Percentiles rank a stretch among this genome's conserved stretches.
phyloP scores from a whole-genome alignment of 2,888 invertebrate genomes.

The Tiphia femorata region DNA sequence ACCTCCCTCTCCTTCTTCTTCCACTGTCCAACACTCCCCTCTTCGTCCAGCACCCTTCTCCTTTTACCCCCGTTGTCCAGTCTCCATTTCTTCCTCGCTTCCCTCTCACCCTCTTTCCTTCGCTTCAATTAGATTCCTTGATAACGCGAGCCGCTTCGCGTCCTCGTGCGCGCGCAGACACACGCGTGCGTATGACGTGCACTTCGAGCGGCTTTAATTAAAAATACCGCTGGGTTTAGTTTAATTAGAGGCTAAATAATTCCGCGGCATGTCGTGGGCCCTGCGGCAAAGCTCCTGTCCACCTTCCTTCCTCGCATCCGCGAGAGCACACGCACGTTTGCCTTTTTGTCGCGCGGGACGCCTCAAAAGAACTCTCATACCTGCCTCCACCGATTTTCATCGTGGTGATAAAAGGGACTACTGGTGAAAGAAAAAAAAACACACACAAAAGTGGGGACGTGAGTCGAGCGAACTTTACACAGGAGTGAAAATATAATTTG shows the following conservation, averaged over 20 bases:
- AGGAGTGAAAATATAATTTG: too few relatives aligned
- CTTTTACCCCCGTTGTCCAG: too few relatives aligned
- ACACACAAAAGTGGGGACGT: too few relatives aligned
- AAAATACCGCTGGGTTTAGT: slow-evolving; percentile 30
- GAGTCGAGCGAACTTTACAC: too few relatives aligned
- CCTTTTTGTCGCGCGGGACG: neutral
- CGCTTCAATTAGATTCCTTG: slow-evolving; percentile 43
- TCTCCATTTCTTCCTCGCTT: neutral
- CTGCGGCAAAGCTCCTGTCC: neutral
- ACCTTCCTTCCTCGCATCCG: neutral
- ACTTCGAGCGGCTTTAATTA: slow-evolving; percentile 39
- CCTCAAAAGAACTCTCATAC: too few relatives aligned
- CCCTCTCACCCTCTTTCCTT: slow-evolving; percentile 2
- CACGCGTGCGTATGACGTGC: slow-evolving; percentile 31
- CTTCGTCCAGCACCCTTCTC: too few relatives aligned
- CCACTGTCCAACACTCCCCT: slow-evolving; percentile 8
- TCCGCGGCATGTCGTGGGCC: neutral
- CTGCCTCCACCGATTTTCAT: too few relatives aligned
- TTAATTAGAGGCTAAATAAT: slow-evolving; percentile 29
- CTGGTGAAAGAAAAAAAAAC: too few relatives aligned
- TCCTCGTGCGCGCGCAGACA: slow-evolving; percentile 11
- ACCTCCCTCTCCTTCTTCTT: neutral
- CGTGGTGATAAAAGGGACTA: too few relatives aligned
- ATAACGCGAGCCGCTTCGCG: slow-evolving; percentile 26
- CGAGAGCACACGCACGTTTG: neutral